Base-by-base conservation (phyloP, 2,113 vertebrate species). In the Onychostruthus taczanowskii region DNA sequence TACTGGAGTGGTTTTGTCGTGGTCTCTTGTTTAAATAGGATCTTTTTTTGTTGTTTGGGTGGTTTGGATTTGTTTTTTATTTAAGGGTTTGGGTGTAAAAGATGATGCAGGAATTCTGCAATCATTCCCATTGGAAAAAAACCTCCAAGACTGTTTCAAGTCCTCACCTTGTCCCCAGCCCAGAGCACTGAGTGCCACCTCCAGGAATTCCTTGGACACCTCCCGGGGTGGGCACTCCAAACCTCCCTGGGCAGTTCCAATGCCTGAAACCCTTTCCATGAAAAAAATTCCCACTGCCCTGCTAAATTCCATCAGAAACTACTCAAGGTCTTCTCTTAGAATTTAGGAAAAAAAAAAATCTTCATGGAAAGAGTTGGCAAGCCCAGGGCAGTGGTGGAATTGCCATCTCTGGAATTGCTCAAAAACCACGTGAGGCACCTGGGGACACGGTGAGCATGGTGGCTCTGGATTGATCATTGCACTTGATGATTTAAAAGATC, bases 401-500 rank as follows among this genome's bases (percentile, higher is more conserved):
- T 37, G 4, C 31, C 26, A 31, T 37, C 53, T 35, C 52, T 59
- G 62, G 35, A 31, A 59, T 9, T 68, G 44, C 20, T 58, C 13
- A 13, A 3, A 21, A 66, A 1, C 12, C 19, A 30, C 2, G 1
- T 27, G 59, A n/a, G 59, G 58, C 58, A 22, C 21, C 5, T n/a
- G 35, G 31, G 61, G 43, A 15, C 59, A 7, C 0, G 2, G 13
- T 58, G 52, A 39, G 6, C 9, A 1, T 5, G 20, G 16, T 49
- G 61, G 7, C n/a, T 31, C 31, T 52, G 84, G 58, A 4, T 17
- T 33, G 7, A 46, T 26, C 39, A 8, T 5, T 27, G 22, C 33
- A 7, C 14, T 22, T 22, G 33, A 18, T 59, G 37, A 27, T 46
- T 44, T 14, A 22, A 69, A 37, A 37, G 55, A 23, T 52, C 15